Base-by-base conservation (phyloP, 2,113 vertebrate genomes). In the Gallinago media region DNA sequence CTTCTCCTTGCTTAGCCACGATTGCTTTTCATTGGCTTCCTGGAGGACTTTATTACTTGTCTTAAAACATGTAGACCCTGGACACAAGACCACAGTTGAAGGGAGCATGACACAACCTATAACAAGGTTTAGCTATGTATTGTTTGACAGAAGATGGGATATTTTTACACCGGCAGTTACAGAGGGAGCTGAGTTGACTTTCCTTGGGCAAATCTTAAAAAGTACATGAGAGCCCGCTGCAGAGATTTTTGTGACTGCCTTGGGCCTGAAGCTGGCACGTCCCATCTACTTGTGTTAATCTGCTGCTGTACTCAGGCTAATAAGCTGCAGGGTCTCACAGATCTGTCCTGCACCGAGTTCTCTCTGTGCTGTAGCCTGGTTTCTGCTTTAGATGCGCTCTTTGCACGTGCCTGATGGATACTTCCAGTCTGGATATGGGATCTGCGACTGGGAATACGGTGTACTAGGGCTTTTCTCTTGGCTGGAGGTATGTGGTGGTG, bases 191-290 rank as follows among this genome's bases (percentile, higher is more conserved):
- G 76, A 92, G 50, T 38, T 67, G 34, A 55, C 79, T 94, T 84
- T 80, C 68, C 79, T 91, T 88, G 59, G 79, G 86, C 72, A 89
- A 40, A 77, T 94, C 56, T 94, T 74, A 46, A 95, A 95, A 85
- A 92, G 38, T 59, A 47, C 29, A 27, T 42, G 50, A 83, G n/a
- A 74, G 72, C 42, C 46, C 42, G 6, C 15, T 58, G 34, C 62
- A 70, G 75, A 88, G 74, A 80, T 92, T 91, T 84, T 86, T 4
- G 1, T 88, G 85, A 76, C 72, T 88, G 63, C 87, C 20, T 18
- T 56, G 38, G 26, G 77, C 90, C 90, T 79, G 77, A 72, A 91
- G 85, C 92, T 91, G 38, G 34, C 49, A 27, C 56, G 68, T 93
- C 84, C 88, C 71, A 46, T 88, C 88, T 66, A 6, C 46, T 93